Base-by-base conservation (phyloP, 2,113 vertebrate species). In the Eira barbara region DNA sequence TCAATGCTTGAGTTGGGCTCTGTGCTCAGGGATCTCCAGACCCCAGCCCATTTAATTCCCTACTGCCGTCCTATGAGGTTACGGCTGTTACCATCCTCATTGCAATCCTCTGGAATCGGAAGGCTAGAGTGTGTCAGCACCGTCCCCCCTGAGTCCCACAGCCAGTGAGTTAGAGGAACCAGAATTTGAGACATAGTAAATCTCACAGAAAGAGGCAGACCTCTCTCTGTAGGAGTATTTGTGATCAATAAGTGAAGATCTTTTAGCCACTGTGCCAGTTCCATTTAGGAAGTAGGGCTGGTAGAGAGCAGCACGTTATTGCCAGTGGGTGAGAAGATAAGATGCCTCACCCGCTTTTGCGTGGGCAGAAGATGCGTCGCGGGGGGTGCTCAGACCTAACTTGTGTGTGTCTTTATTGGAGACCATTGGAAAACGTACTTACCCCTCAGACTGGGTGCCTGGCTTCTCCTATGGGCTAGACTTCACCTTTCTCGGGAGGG, bases 81-180 rank as follows among this genome's bases (percentile, higher is more conserved):
- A 2, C 17, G 25, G 0, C 52, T 31, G 0, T 25, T 1, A 9
- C 59, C 29, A 1, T 55, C 52, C 47, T 93, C 3, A 0, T 49
- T 95, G 61, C 31, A 49, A 52, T 45, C n/a, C 18, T 2, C 4
- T 45, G 12, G 65, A 76, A n/a, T 73, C 29, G 13, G 85, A 52
- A 67, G 85, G 23, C 45, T 17, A 0, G 34, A 80, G 42, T 57
- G 45, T 45, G 10, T 34, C 4, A 57, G 10, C 47, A n/a, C 71
- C 18, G 55, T 67, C 34, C 76, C 78, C 5, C 21, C 39, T 47
- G 3, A 61, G 6, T 49, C 74, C 25, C 23, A 42, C 18, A 61
- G 93, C 52, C 89, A 34, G 23, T 61, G 76, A 59, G 23, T 36
- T 25, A 45, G 23, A 52, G 6, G 15, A 73, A 21, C 31, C 47